phyloP scores from a whole-genome alignment of 2,113 vertebrate species.

The Gnathonemus echidnorhynchus region DNA sequence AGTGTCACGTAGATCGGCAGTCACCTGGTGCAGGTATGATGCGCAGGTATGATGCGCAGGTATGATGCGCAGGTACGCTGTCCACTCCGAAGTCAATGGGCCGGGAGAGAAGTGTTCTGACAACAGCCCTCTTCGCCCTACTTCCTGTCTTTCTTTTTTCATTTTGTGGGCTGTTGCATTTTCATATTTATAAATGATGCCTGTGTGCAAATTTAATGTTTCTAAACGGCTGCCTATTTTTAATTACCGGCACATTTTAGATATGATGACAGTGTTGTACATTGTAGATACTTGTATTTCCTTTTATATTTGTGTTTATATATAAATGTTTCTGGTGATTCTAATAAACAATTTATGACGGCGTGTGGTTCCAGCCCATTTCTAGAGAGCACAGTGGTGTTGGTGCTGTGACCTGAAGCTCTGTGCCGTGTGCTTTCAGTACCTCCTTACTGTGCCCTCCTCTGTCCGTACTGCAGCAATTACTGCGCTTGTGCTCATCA shows the following conservation, averaged over 20 bases:
- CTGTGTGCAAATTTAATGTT: background rate
- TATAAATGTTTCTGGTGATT: background rate
- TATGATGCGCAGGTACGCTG: background rate
- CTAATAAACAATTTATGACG: conserved; percentile 9
- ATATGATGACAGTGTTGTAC: background rate
- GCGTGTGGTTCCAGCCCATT: background rate
- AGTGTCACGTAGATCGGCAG: background rate
- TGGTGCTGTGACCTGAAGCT: background rate
- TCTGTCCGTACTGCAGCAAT: background rate
- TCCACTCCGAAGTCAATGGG: background rate
- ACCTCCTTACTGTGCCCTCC: background rate
- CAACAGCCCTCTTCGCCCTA: background rate
- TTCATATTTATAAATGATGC: background rate
- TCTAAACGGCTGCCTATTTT: background rate
- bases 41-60: background rate
- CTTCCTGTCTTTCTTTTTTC: background rate
- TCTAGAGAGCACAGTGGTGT: background rate
- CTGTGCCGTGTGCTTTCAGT: background rate
- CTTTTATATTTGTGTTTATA: conserved; percentile 15
- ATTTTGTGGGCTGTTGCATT: background rate
- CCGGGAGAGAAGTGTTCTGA: background rate
- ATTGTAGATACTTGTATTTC: background rate
- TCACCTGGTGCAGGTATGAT: background rate
- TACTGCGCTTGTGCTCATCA: background rate
- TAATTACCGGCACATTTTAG: background rate